Evolutionary conservation across 2,797 vertebrate genomes (phyloP).

Genomic region (Saguinus oedipus): DNA sequence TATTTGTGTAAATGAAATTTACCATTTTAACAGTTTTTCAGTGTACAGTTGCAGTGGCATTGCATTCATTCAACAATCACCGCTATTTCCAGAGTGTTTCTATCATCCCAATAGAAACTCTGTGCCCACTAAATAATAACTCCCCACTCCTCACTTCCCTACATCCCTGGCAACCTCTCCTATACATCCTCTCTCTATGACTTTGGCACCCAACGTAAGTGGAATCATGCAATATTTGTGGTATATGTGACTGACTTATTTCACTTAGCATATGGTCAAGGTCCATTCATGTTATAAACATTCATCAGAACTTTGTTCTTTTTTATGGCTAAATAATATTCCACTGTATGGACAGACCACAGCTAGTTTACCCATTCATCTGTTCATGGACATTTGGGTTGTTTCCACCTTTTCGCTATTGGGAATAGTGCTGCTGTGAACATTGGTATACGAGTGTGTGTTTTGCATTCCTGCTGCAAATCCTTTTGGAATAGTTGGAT

Average conservation of each 20-base stretch:
- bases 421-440: not conserved
- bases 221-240: not conserved
- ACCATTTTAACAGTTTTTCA: not conserved
- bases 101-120: not conserved
- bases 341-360: not conserved
- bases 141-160: not conserved
- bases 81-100: not conserved
- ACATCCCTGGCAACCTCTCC: not conserved
- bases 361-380: not conserved
- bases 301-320: not conserved
- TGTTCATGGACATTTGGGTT: not conserved
- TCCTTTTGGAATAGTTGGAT: not conserved
- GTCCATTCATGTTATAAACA: not conserved
- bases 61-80: not conserved
- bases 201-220: no score
- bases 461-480: not conserved
- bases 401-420: not conserved
- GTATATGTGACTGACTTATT: not conserved
- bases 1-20: not conserved
- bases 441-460: not conserved
- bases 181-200: not conserved
- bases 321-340: not conserved
- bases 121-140: not conserved
- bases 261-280: not conserved
- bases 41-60: not conserved